A percentile compares a stretch with the other conserved stretches of the same genome.
Conservation (phyloP, 1,140 invertebrate genomes). For the roundworm (Caenorhabditis elegans) region WBcel235 BX284606.5:9950001-9950500, state of each 20-base stretch:
- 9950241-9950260: too few relatives aligned
- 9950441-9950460: conserved; percentile 17
- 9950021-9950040: too few relatives aligned
- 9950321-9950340: too few relatives aligned
- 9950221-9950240: neutral
- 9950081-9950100: too few relatives aligned
- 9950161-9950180: neutral
- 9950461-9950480: neutral
- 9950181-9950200: conserved; percentile 1
- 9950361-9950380: conserved; percentile 20
- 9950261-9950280: too few relatives aligned
- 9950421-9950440: conserved; percentile 7
- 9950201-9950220: neutral
- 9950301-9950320: too few relatives aligned
- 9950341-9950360: conserved; percentile 7
- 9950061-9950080: too few relatives aligned
- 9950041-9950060: too few relatives aligned
- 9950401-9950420: neutral
- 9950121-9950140: neutral
- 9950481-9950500: neutral
- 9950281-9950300: too few relatives aligned
- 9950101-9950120: too few relatives aligned
- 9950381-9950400: neutral
- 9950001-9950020: too few relatives aligned
- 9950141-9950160: conserved; percentile 18